Evolutionary conservation across 2,797 vertebrate genomes (phyloP).

Genomic region (Jordanella pulchra): DNA sequence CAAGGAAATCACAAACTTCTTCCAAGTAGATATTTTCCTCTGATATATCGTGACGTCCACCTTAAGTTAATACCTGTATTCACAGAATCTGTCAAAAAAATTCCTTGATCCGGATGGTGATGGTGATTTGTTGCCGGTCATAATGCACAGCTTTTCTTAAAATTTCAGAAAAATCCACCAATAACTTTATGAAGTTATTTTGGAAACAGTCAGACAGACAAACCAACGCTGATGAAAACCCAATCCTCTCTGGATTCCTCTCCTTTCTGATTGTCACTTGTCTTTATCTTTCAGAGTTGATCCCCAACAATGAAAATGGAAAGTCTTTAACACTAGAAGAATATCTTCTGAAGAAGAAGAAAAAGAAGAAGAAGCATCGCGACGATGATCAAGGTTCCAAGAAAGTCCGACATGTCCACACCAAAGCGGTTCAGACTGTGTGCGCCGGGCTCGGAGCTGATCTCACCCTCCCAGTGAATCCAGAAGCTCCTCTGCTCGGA

Average conservation of each 20-base stretch:
- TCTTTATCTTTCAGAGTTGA: slow-evolving; percentile 68
- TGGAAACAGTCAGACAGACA: too few species aligned
- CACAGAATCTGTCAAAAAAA: too few species aligned
- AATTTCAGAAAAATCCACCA: too few species aligned
- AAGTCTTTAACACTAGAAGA: slow-evolving; percentile 86
- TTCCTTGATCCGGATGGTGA: too few species aligned
- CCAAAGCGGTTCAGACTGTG: slow-evolving; percentile 92
- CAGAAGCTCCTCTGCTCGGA: slow-evolving; percentile 59
- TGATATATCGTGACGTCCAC: too few species aligned
- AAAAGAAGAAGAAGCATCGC: slow-evolving; percentile 93
- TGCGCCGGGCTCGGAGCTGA: slow-evolving; percentile 82
- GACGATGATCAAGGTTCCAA: slow-evolving; percentile 86
- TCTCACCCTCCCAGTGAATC: slow-evolving; percentile 65
- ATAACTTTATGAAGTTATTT: too few species aligned
- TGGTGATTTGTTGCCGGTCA: too few species aligned
- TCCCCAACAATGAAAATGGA: slow-evolving; percentile 87
- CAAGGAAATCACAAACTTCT: too few species aligned
- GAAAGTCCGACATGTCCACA: slow-evolving; percentile 84
- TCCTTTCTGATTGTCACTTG: background rate
- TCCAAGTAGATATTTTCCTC: too few species aligned
- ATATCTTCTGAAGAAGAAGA: slow-evolving; percentile 91
- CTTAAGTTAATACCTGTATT: too few species aligned
- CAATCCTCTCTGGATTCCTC: background rate
- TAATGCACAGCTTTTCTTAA: too few species aligned
- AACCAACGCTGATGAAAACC: too few species aligned